These are phyloP conservation scores for Theretra japonica DNA, from an alignment of 2,888 invertebrate genomes.

Conservation along the genomic window DNA sequence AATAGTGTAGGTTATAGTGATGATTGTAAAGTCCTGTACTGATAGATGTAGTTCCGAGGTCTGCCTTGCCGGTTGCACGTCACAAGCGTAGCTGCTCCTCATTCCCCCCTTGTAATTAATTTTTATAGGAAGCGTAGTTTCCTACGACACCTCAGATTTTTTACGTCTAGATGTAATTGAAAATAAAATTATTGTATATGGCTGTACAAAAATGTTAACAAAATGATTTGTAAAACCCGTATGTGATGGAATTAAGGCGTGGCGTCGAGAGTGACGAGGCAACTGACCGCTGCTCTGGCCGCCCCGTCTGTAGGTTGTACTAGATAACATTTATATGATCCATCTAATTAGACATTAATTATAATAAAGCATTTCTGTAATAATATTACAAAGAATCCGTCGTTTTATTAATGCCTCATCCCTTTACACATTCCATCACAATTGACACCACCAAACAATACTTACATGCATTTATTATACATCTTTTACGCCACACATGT, in stretches of 20 bases:
- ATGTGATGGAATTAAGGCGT: conserved; percentile 79
- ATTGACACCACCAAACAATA: neutral
- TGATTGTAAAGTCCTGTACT: conserved; percentile 84
- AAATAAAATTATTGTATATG: conserved; percentile 86
- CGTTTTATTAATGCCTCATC: conserved; percentile 61
- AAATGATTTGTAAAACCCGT: conserved; percentile 83
- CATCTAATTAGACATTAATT: conserved; percentile 88
- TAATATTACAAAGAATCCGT: conserved; percentile 82
- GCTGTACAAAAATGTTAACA: conserved; percentile 84
- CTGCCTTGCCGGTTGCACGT: conserved; percentile 81
- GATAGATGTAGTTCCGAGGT: conserved; percentile 81
- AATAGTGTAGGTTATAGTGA: conserved; percentile 75
- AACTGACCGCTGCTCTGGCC: conserved; percentile 67
- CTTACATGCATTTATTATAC: too few species aligned
- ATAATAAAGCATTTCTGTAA: conserved; percentile 88
- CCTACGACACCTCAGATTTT: conserved; percentile 84
- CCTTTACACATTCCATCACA: neutral
- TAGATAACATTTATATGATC: conserved; percentile 86
- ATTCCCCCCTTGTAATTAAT: conserved; percentile 83
- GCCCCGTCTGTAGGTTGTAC: conserved; percentile 81
- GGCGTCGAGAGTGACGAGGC: conserved; percentile 69
- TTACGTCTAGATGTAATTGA: conserved; percentile 85
- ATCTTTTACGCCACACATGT: too few species aligned
- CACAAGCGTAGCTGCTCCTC: conserved; percentile 82
- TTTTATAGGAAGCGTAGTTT: conserved; percentile 84